Evolutionary conservation across 2,888 invertebrate species (phyloP), one percentile per base, ranked within the genome.

Genomic region (Oscheius sp.): DNA sequence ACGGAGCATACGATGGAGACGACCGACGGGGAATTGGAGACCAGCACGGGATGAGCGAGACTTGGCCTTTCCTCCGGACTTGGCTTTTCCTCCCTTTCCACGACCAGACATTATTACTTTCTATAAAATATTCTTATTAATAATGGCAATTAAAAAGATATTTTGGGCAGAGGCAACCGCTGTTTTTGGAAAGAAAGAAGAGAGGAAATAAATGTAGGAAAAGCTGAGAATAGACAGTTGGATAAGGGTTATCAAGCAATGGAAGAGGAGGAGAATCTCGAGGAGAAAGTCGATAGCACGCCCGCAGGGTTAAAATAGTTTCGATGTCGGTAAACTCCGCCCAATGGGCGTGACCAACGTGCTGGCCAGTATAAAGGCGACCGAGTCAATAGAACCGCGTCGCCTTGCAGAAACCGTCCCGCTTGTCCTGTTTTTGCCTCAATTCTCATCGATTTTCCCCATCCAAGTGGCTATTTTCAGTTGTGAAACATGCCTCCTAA

Each of bases 51-150:
- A 84, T 23, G 87, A 87, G 53, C 87, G 86, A 9, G 86, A 81
- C 75, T 83, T 83, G 70, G 80, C 83, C 75, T 81, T 81, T 75
- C 83, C 83, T 58, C 80, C 81, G 46, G 80, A 76, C 80, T 83
- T 83, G 46, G 80, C 78, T 70, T 81, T 79, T 75, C 81, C 81
- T 74, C 81, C 81, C 91, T 93, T 93, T 76, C 93, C 93, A 75
- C 93, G 93, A 77, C 93, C 93, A 89, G 93, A 93, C 93, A 93
- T 93, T 16, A 29, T 66, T 52, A n/a, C 35, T 35, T 35, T 35
- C 35, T 35, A 9, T 3, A 35, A 35, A 35, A 6, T 45, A 29
- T n/a, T n/a, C n/a, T n/a, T n/a, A n/a, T n/a, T n/a, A n/a, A n/a
- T n/a, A n/a, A n/a, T n/a, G n/a, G n/a, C n/a, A n/a, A n/a, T n/a